Evolutionary conservation across 2,888 invertebrate genomes (phyloP).

Genomic region (Galerucella calmariensis): DNA sequence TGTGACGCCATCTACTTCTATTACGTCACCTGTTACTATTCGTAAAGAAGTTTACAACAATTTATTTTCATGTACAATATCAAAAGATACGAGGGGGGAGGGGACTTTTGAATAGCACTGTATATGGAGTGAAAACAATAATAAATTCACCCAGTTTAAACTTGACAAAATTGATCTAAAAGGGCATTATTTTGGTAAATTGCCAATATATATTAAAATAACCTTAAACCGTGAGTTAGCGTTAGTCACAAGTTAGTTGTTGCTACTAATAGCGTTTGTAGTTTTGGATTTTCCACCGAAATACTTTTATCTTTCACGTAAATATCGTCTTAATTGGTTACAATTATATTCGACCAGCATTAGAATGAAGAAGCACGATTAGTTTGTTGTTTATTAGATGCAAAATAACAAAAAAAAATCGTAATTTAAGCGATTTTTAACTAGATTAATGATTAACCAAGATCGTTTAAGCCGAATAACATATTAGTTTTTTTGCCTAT

Average conservation of each 20-base stretch:
- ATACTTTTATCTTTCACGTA: background rate
- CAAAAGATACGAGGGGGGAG: no score
- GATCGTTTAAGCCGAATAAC: background rate
- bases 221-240: no score
- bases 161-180: no score
- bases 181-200: no score
- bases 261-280: background rate
- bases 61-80: no score
- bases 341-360: background rate
- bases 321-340: background rate
- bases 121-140: no score
- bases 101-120: no score
- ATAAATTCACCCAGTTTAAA: no score
- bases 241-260: background rate
- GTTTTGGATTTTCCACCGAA: background rate
- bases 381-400: slow-evolving; percentile 2
- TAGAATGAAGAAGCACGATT: background rate
- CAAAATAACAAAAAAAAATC: background rate
- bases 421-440: background rate
- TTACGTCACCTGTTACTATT: no score
- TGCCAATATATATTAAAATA: no score
- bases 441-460: background rate
- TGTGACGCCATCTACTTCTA: no score
- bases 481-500: background rate
- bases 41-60: no score